Conservation (phyloP, 1,140 invertebrate species). For the Nasonia vitripennis region DNA sequence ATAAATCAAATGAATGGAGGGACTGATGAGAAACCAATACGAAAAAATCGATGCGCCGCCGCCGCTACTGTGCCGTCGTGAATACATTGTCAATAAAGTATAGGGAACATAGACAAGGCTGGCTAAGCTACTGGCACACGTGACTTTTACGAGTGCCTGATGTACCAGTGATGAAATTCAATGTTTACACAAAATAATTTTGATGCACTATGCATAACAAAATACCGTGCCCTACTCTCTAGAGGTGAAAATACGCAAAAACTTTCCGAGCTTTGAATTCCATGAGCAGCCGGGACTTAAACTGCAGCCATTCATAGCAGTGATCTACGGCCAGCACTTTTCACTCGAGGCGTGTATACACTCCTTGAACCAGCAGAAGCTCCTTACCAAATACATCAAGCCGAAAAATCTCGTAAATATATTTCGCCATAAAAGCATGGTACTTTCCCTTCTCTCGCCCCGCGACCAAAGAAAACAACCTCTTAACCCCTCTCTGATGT, state of each 20-base stretch:
- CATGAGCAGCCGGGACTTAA: neutral
- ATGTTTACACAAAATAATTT: too few species aligned
- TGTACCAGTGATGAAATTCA: neutral
- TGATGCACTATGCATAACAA: too few species aligned
- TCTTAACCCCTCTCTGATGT: neutral
- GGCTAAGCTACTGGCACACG: too few species aligned
- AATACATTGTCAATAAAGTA: neutral
- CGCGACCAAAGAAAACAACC: neutral
- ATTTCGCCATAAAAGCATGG: neutral
- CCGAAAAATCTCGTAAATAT: neutral
- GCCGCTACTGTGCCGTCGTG: neutral
- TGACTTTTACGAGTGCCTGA: neutral
- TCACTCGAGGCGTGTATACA: neutral
- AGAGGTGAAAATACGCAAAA: neutral
- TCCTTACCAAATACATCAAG: neutral
- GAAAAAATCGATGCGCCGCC: conserved; percentile 25
- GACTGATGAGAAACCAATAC: conserved; percentile 45
- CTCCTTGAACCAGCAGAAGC: neutral
- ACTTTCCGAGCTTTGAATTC: too few species aligned
- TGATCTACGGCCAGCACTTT: neutral
- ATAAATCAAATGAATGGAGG: conserved; percentile 37
- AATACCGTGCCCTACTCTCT: neutral
- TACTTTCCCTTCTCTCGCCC: neutral
- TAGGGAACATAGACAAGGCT: neutral
- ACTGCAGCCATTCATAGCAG: neutral